phyloP scores from a whole-genome alignment of 92 coral and sea anemone genomes.

The Desmophyllum pertusum region DNA sequence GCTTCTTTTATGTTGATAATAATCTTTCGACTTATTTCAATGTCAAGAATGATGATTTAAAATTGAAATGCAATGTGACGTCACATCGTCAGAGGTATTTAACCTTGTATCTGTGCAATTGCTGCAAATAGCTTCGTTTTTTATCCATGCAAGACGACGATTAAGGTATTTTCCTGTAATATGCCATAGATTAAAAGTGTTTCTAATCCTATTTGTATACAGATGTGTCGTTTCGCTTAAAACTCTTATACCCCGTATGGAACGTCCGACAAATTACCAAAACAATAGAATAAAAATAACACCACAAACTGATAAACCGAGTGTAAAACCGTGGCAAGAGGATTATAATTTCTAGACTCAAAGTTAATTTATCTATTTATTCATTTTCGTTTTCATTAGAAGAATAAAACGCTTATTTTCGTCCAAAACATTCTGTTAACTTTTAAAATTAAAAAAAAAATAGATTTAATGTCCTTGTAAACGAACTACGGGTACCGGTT shows the following conservation, averaged over 20 bases:
- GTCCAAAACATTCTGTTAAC: neutral
- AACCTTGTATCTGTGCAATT: neutral
- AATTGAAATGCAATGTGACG: neutral
- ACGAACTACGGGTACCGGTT: conserved; percentile 1
- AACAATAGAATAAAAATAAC: neutral
- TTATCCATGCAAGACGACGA: neutral
- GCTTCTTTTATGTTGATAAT: neutral
- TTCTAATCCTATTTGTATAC: neutral
- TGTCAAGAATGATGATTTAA: conserved; percentile 6
- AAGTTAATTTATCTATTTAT: neutral
- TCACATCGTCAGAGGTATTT: neutral
- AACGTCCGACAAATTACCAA: neutral
- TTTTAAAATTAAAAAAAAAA: neutral
- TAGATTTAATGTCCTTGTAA: neutral
- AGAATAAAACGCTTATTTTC: neutral
- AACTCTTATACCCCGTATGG: neutral
- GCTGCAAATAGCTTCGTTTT: too few species aligned
- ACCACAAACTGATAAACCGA: neutral
- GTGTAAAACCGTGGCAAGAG: neutral
- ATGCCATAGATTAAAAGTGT: neutral
- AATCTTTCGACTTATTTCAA: conserved; percentile 5
- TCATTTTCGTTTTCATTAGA: neutral
- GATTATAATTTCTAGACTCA: neutral
- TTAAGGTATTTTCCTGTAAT: neutral
- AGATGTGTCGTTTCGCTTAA: neutral